These are phyloP conservation scores for Halesus radiatus DNA, from an alignment of 1,140 invertebrate genomes.

Conservation along the genomic window DNA sequence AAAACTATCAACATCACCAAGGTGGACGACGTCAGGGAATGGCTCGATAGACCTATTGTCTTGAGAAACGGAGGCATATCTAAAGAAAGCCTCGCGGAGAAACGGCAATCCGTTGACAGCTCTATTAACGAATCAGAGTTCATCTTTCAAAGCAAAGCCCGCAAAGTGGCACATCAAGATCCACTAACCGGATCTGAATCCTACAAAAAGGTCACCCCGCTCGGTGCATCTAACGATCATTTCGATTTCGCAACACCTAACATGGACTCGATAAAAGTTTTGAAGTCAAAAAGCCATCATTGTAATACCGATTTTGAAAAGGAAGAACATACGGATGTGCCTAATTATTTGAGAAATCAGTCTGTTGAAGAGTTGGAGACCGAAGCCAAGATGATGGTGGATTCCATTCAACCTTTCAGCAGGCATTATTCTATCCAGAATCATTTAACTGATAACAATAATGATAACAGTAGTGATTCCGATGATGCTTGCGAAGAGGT, in stretches of 20 bases:
- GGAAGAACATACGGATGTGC: constrained; percentile 49
- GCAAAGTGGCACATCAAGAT: constrained; percentile 58
- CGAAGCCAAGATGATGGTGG: constrained; percentile 59
- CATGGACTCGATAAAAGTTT: constrained; percentile 46
- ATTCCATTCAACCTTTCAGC: constrained; percentile 60
- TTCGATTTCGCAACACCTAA: constrained; percentile 50
- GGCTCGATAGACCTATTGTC: constrained; percentile 64
- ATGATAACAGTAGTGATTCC: constrained; percentile 51
- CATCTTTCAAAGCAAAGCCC: constrained; percentile 57
- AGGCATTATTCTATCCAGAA: constrained; percentile 64
- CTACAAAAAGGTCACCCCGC: constrained; percentile 39
- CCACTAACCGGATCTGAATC: constrained; percentile 33
- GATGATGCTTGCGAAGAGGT: constrained; percentile 48
- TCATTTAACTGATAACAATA: constrained; percentile 45
- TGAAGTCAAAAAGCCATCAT: constrained; percentile 55
- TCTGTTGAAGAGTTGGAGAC: constrained; percentile 66
- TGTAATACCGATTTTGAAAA: constrained; percentile 38
- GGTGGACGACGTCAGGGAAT: constrained; percentile 67
- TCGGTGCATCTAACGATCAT: not conserved
- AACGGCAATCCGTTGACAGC: constrained; percentile 51
- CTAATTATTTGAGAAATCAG: constrained; percentile 66
- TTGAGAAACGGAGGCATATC: constrained; percentile 57
- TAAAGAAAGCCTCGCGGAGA: constrained; percentile 49
- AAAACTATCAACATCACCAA: constrained; percentile 62
- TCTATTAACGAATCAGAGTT: constrained; percentile 37